Evolutionary conservation across 2,797 vertebrate species (phyloP).

Genomic region (Siniperca scherzeri): DNA sequence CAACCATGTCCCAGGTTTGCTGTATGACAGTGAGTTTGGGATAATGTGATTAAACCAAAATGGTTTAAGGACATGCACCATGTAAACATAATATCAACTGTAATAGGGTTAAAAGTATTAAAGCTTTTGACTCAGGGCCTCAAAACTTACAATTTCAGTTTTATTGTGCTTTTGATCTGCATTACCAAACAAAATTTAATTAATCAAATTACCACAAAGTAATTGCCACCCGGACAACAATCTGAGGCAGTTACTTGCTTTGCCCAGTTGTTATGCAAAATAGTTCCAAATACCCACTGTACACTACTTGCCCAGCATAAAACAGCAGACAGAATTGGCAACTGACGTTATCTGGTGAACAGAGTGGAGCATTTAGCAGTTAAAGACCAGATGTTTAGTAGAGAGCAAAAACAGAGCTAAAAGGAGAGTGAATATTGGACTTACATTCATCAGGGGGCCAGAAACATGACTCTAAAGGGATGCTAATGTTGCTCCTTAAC

Average conservation of each 20-base stretch:
- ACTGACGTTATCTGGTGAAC: too few species aligned
- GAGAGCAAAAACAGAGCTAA: too few species aligned
- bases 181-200: constrained; percentile 11
- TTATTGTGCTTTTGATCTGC: not conserved
- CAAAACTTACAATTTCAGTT: not conserved
- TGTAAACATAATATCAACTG: not conserved
- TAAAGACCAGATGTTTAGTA: too few species aligned
- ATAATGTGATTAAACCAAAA: not conserved
- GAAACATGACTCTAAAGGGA: too few species aligned
- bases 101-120: not conserved
- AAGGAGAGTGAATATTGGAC: too few species aligned
- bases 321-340: too few species aligned
- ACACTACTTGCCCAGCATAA: too few species aligned
- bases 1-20: not conserved
- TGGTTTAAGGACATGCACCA: not conserved
- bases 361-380: too few species aligned
- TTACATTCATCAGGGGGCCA: too few species aligned
- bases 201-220: constrained; percentile 7
- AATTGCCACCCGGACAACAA: not conserved
- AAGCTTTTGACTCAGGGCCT: not conserved
- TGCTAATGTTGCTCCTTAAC: too few species aligned
- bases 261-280: not conserved
- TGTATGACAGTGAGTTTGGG: not conserved
- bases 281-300: too few species aligned
- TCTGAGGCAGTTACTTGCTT: not conserved